phyloP scores from a whole-genome alignment of 2,888 invertebrate genomes.

The Diplolepis rosae region DNA sequence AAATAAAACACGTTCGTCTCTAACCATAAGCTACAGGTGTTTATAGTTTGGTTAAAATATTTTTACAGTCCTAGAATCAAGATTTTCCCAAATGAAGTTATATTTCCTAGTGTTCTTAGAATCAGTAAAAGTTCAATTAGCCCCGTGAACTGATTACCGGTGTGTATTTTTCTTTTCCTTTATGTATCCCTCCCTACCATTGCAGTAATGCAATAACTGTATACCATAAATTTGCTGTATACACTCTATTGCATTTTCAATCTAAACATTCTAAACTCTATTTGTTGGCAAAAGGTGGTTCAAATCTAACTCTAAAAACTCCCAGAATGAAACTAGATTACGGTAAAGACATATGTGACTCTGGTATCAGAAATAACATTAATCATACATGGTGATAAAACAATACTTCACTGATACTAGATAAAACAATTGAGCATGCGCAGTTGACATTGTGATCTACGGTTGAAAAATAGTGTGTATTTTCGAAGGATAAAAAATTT shows the following conservation, averaged over 20 bases:
- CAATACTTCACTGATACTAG: background rate
- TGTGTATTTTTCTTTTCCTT: background rate
- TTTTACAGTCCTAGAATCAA: background rate
- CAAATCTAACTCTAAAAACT: too few species aligned
- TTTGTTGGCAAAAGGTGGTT: too few species aligned
- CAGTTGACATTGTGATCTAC: background rate
- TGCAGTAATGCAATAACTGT: background rate
- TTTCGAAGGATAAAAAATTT: background rate
- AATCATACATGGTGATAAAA: background rate
- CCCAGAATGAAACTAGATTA: too few species aligned
- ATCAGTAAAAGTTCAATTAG: background rate
- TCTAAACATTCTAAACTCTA: too few species aligned
- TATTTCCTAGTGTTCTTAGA: background rate
- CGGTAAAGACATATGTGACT: too few species aligned
- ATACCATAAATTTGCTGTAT: too few species aligned
- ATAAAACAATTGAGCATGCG: background rate
- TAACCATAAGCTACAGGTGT: background rate
- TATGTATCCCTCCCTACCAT: background rate
- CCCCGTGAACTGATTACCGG: background rate
- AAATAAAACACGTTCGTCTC: background rate
- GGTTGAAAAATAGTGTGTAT: background rate
- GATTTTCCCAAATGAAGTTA: background rate
- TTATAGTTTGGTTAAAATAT: background rate
- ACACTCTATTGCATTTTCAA: too few species aligned
- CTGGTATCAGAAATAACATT: background rate